Evolutionary conservation across 2,113 vertebrate genomes (phyloP).

Genomic region (Atherinomorus stipes): DNA sequence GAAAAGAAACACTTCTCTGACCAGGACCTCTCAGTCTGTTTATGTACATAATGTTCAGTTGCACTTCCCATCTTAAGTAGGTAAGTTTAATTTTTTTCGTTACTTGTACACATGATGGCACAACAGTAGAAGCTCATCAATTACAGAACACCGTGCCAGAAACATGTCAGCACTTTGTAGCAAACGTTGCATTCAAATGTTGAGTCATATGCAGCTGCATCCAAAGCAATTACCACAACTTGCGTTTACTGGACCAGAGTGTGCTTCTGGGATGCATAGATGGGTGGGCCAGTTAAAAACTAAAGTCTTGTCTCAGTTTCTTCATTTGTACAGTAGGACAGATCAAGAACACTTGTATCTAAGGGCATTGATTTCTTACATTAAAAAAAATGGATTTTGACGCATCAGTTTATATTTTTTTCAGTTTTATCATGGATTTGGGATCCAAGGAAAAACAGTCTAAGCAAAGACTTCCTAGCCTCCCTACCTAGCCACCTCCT

Average conservation of each 20-base stretch:
- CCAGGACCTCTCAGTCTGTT: not conserved
- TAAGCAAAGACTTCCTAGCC: no score
- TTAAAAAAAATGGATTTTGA: no score
- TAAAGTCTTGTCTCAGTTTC: constrained; percentile 4
- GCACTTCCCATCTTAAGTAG: not conserved
- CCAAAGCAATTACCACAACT: constrained; percentile 2
- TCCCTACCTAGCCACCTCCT: no score
- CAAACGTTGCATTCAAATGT: constrained; percentile 34
- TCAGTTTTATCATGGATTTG: no score
- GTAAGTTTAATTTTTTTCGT: not conserved
- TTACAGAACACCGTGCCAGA: constrained; percentile 19
- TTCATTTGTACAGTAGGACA: constrained; percentile 16
- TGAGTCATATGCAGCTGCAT: constrained; percentile 46
- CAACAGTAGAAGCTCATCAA: constrained; percentile 6
- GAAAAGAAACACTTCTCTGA: not conserved
- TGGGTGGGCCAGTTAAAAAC: constrained; percentile 24
- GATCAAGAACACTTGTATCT: not conserved
- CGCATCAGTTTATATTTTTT: no score
- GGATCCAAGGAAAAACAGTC: no score
- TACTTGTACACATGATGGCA: constrained; percentile 23
- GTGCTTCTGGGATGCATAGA: constrained; percentile 5
- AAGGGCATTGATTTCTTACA: no score
- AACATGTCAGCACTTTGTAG: constrained; percentile 40
- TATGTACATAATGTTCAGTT: not conserved
- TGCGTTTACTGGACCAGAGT: constrained; percentile 16